Base-by-base conservation (phyloP, 2,113 vertebrate species). In the Galbula dea region DNA sequence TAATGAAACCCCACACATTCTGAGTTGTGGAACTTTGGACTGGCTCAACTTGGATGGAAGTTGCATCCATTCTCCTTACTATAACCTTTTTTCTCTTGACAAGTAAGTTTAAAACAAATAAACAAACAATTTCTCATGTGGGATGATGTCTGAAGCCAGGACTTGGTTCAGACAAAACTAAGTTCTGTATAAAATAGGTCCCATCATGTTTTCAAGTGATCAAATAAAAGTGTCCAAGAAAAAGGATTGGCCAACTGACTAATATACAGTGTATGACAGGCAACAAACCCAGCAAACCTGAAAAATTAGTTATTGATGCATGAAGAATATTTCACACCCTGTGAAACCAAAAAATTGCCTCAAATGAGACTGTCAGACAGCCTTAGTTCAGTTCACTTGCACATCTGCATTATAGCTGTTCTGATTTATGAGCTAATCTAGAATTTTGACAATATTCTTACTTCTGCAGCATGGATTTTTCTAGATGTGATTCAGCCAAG, bases 11-110 rank as follows among this genome's bases (percentile, higher is more conserved):
- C 49, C 93, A 46, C 83, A 82, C 48, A 32, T 93, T 66, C 21
- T 65, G 39, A 95, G 91, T 66, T 96, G 89, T 89, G 96, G 90
- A 81, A 97, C 97, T 95, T 95, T 98, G 95, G 98, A 98, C 72
- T 98, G 98, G 98, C 93, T 98, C 63, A 95, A 97, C 89, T 93
- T 98, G 82, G 98, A 98, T 65, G 89, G 94, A 97, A 85, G 96
- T 92, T 91, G 83, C 55, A 85, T 72, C 27, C 67, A 69, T 83
- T 96, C 93, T n/a, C 55, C 71, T 54, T 79, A 48, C 12, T 81
- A 41, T 66, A 77, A 91, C 57, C 89, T 94, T 77, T 94, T 97
- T 96, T 84, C 91, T 66, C 59, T 96, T 92, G 73, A 94, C 91
- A 96, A 95, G 98, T 98, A 89, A 90, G 97, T 95, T 71, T 65